Percentiles rank a stretch among this genome's conserved stretches.
These are phyloP conservation scores for Heterohyrax brucei DNA, from an alignment of 2,797 vertebrate species.

Conservation along the genomic window DNA sequence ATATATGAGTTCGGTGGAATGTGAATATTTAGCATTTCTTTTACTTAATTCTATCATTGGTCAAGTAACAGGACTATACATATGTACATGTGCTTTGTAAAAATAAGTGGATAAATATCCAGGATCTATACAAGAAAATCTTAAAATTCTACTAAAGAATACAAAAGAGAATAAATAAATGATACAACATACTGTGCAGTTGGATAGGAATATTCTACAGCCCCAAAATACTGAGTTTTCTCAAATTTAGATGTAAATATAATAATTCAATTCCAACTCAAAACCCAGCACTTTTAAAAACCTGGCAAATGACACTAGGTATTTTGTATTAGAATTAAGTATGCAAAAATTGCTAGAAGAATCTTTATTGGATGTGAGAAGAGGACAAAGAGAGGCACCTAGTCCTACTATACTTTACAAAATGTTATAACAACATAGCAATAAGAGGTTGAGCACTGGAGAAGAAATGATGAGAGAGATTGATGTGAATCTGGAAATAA, in stretches of 20 bases:
- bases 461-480: neutral
- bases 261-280: neutral
- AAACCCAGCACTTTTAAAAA: neutral
- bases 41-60: conserved; percentile 33
- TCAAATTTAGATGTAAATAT: neutral
- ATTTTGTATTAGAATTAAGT: neutral
- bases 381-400: neutral
- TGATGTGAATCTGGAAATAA: neutral
- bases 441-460: neutral
- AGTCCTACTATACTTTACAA: neutral
- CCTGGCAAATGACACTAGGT: neutral
- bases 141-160: neutral
- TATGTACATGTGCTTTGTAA: neutral
- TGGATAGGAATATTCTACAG: neutral
- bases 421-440: neutral
- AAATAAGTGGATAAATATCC: conserved; percentile 5
- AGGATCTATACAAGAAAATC: neutral
- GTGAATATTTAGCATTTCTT: neutral
- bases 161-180: neutral
- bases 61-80: neutral
- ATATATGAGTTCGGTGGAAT: neutral
- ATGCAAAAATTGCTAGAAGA: neutral
- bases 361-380: neutral
- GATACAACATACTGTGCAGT: neutral
- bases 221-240: neutral